Evolutionary conservation across 2,888 invertebrate species (phyloP).

Genomic region (Polietes domitor): DNA sequence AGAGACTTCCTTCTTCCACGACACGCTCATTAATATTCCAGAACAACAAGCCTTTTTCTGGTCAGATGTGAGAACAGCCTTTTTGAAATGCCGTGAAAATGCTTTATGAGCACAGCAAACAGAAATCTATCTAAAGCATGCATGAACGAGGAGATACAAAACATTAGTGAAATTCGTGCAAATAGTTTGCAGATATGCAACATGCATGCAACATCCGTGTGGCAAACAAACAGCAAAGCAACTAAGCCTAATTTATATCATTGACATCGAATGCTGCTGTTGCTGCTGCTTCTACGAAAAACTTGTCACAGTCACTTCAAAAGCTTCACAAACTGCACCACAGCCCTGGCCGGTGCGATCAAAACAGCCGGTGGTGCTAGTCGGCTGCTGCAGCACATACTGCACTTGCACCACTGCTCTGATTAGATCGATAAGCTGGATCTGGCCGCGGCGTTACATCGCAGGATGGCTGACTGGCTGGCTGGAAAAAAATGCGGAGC

Average conservation of each 20-base stretch:
- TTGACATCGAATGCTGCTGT: no score
- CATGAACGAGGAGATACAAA: no score
- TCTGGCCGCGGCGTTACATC: neutral
- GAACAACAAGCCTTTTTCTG: no score
- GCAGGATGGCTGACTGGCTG: no score
- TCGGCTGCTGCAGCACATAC: neutral
- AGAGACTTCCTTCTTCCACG: no score
- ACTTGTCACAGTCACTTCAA: constrained; percentile 51
- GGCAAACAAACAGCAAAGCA: neutral
- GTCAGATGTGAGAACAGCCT: no score
- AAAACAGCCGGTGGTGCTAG: constrained; percentile 4
- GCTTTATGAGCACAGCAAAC: no score
- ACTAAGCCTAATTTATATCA: constrained; percentile 46
- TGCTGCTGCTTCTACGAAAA: no score
- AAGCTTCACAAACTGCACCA: constrained; percentile 24
- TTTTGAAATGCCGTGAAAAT: no score
- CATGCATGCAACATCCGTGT: neutral
- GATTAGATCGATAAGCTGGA: constrained; percentile 48
- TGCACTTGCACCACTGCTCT: constrained; percentile 14
- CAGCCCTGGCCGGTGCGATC: neutral
- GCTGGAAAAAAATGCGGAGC: constrained; percentile 28
- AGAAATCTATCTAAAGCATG: no score
- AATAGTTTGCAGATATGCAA: neutral
- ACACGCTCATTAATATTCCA: no score
- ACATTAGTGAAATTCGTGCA: neutral